Evolutionary conservation across 2,113 vertebrate species (phyloP), one percentile per base, ranked within the genome.

Genomic region (Nipponia nippon): DNA sequence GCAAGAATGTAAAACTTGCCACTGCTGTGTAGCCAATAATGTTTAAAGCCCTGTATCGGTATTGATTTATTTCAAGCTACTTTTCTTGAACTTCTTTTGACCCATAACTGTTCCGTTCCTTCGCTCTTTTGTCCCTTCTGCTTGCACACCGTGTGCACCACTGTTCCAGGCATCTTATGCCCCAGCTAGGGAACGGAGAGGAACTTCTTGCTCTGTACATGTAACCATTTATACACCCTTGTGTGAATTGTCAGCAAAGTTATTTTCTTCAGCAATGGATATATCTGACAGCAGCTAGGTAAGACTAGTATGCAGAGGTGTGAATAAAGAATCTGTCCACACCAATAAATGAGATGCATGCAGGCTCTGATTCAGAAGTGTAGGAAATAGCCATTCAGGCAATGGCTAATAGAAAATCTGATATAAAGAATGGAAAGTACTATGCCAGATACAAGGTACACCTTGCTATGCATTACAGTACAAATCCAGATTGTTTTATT

Each of bases 121-220:
- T 63, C 32, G 6, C 13, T 78, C 23, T 38, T 3, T 32, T 44
- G 27, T 78, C 36, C 36, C 6, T 73, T 85, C 55, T 88, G 38
- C 75, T 91, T 42, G 55, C 38, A 63, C 27, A 52, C 10, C 6
- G 13, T 0, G 0, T 22, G 21, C 29, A 17, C 29, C 15, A 1
- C 47, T 66, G 50, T 63, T 32, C 5, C 36, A 32, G 69, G n/a
- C 1, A 2, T 42, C 59, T 26, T 50, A 15, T 6, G 17, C 36
- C 55, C 15, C 53, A 56, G 30, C 32, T 36, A 34, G 89, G 50
- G 44, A 44, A 32, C 12, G 13, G 34, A 63, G 34, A 58, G 50
- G 19, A 52, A 14, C 32, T 76, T 63, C 26, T 42, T 63, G 55
- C 22, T 63, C 36, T 42, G 0, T 50, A 7, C 10, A 1, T 17